Evolutionary conservation across 2,113 vertebrate species (phyloP), one percentile per base, ranked within the genome.

Genomic region (Cheirogaleus medius): DNA sequence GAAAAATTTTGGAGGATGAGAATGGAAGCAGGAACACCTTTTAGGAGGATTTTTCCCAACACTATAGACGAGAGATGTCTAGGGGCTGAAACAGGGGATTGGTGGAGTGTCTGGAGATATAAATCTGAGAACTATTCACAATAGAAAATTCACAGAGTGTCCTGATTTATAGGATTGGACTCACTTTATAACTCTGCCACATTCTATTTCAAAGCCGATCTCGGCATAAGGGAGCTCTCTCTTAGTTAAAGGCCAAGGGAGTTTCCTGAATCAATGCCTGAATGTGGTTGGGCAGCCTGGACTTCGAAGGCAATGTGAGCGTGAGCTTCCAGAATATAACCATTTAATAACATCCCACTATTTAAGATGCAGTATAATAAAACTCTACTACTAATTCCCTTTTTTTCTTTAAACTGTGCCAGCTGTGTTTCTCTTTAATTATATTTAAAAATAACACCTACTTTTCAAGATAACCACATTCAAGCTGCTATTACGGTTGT

Each of bases 361-460:
- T 81, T 96, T 82, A 88, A 68, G 63, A 94, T 25, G 49, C n/a
- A 69, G 34, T 47, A 32, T 89, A 78, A 94, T 49, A 82, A 54
- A 54, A 80, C 54, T 85, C 52, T 87, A 64, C 66, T 49, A 47
- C 47, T n/a, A 60, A 94, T 86, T 90, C n/a, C 64, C 44, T 37
- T 82, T 47, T 91, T 52, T 93, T 32, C 80, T 88, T 34, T 82
- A 54, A 95, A 84, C 18, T 21, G 15, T 91, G 60, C 44, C 68
- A 97, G 78, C 90, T 96, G 69, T 92, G 85, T 89, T 97, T 89
- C 66, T 82, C 77, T 91, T 97, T 94, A 82, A 93, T 97, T 93
- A 74, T 91, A 96, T 95, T 97, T 96, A 47, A 97, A 97, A 97
- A 94, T 93, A 93, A 91, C 56, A 96, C 68, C 58, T 94, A 83